phyloP scores from a whole-genome alignment of 2,797 vertebrate species.

The Ficedula albicollis region DNA sequence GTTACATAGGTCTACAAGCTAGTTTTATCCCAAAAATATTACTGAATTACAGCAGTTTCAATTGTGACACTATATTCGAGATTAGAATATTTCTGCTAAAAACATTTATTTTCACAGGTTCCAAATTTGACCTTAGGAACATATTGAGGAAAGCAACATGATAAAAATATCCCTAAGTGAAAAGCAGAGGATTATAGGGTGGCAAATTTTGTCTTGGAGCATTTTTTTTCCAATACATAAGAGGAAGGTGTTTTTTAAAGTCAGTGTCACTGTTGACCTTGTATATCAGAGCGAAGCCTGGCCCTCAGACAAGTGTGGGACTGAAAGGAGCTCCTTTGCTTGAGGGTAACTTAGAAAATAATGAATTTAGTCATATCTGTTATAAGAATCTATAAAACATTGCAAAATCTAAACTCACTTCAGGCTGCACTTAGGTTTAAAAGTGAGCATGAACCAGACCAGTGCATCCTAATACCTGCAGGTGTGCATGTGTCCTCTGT shows the following conservation, averaged over 20 bases:
- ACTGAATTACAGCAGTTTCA: slow-evolving; percentile 27
- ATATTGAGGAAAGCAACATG: background rate
- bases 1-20: slow-evolving; percentile 21
- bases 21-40: slow-evolving; percentile 44
- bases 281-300: background rate
- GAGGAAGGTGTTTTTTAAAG: background rate
- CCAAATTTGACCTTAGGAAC: slow-evolving; percentile 4
- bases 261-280: background rate
- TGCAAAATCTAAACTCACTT: background rate
- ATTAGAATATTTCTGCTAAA: background rate
- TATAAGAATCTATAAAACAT: background rate
- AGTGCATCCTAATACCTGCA: background rate
- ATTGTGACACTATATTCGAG: background rate
- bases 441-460: background rate
- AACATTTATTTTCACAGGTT: slow-evolving; percentile 32
- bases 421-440: background rate
- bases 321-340: background rate
- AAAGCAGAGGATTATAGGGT: background rate
- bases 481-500: background rate
- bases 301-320: background rate
- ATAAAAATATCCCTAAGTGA: background rate
- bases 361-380: background rate
- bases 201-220: slow-evolving; percentile 22
- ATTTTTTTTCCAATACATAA: background rate
- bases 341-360: background rate